Conservation (phyloP, 2,888 invertebrate genomes). For the Resseliella maxima region DNA sequence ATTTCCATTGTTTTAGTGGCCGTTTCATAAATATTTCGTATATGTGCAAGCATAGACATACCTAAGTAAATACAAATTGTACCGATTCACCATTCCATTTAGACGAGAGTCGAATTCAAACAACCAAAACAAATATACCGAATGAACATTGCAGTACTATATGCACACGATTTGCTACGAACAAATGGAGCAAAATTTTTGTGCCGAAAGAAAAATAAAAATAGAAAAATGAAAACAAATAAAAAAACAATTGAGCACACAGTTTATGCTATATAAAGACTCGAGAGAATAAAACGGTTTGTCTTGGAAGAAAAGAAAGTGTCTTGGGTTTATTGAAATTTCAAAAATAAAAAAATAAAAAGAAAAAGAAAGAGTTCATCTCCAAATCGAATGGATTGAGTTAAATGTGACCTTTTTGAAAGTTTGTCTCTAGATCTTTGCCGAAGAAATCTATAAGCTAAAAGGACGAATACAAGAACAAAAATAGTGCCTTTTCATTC, state of each 20-base stretch:
- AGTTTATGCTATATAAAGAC: neutral
- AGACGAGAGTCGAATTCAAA: constrained; percentile 29
- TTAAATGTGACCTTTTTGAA: neutral
- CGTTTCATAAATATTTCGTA: neutral
- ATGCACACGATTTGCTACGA: neutral
- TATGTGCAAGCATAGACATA: neutral
- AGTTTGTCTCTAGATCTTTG: neutral
- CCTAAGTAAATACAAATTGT: constrained; percentile 26
- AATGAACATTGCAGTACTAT: neutral
- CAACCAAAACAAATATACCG: neutral
- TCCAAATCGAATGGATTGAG: neutral
- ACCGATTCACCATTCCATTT: neutral
- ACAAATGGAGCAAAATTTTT: neutral
- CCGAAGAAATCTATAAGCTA: neutral
- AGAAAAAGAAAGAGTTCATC: neutral
- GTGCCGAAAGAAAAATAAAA: too few relatives aligned
- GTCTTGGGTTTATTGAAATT: neutral
- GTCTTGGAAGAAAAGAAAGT: neutral
- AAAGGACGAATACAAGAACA: neutral
- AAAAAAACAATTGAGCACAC: constrained; percentile 14
- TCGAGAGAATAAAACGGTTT: constrained; percentile 1
- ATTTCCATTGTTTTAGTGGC: neutral
- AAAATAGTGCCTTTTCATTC: too few relatives aligned
- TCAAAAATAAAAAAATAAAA: neutral
- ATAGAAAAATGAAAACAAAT: neutral